Percentiles rank a stretch among this genome's conserved stretches.
Conservation (phyloP, 2,888 invertebrate genomes). For the Tillus elongatus region DNA sequence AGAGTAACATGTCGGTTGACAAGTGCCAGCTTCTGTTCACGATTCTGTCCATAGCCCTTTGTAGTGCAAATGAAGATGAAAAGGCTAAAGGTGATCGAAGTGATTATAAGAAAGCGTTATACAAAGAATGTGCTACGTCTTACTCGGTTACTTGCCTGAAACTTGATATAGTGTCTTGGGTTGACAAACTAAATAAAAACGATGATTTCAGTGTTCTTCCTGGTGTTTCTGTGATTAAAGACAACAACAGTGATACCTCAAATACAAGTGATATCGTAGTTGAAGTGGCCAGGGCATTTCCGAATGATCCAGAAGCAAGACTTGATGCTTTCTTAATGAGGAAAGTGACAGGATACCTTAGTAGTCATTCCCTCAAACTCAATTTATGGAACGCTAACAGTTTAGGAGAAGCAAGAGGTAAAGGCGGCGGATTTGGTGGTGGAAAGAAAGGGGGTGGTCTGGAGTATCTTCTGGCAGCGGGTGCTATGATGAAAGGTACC, state of each 20-base stretch:
- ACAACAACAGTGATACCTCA: conserved; percentile 44
- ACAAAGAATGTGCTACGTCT: conserved; percentile 47
- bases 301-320: conserved; percentile 65
- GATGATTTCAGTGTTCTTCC: conserved; percentile 61
- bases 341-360: conserved; percentile 61
- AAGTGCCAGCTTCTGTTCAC: no score
- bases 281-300: conserved; percentile 65
- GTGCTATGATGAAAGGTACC: conserved; percentile 59
- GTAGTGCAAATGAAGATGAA: no score
- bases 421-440: conserved; percentile 46
- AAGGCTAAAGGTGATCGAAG: conserved; percentile 26
- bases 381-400: conserved; percentile 49
- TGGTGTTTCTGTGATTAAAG: conserved; percentile 65
- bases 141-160: conserved; percentile 70
- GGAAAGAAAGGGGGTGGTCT: conserved; percentile 28
- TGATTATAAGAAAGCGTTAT: conserved; percentile 35
- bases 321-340: conserved; percentile 67
- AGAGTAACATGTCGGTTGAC: no score
- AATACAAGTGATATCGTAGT: conserved; percentile 62
- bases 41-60: no score
- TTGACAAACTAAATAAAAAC: conserved; percentile 64
- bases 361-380: conserved; percentile 63
- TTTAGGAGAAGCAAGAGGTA: conserved; percentile 49
- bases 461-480: conserved; percentile 42
- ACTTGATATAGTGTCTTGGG: conserved; percentile 64